phyloP scores from a whole-genome alignment of 2,113 vertebrate genomes.

The Myiopsitta monachus region DNA sequence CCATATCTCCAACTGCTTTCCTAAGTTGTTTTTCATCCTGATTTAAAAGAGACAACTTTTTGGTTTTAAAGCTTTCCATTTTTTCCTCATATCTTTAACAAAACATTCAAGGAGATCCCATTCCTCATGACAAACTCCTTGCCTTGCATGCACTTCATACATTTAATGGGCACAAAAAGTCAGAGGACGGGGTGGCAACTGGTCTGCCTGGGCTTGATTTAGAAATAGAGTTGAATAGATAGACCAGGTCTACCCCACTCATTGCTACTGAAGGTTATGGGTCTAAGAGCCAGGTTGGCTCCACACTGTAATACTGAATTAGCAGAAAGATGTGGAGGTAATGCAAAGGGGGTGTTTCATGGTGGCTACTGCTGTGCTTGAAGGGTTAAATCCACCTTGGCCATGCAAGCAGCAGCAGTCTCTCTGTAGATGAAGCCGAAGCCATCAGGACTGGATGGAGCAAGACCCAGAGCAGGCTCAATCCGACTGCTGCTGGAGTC shows the following conservation, averaged over 20 bases:
- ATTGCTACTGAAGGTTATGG: rapidly evolving
- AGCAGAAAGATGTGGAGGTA: neutral
- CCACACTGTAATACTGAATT: neutral
- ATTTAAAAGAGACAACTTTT: neutral
- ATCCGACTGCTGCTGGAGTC: neutral
- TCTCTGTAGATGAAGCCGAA: neutral
- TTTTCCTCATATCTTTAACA: neutral
- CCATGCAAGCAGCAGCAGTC: neutral
- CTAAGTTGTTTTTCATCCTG: neutral
- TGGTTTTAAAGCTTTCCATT: neutral
- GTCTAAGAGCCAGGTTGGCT: neutral
- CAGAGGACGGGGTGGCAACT: neutral
- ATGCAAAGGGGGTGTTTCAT: neutral
- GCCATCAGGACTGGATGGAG: neutral
- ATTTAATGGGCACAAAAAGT: neutral
- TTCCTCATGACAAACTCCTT: neutral
- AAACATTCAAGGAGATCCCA: neutral
- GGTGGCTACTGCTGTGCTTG: neutral
- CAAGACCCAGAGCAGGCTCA: neutral
- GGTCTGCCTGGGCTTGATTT: neutral
- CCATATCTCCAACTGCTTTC: neutral
- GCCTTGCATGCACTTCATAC: neutral
- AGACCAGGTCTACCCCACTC: neutral
- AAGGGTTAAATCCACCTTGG: neutral
- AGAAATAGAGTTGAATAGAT: neutral